Evolutionary conservation across 2,888 invertebrate species (phyloP).

Genomic region (Osmoderma eremita): DNA sequence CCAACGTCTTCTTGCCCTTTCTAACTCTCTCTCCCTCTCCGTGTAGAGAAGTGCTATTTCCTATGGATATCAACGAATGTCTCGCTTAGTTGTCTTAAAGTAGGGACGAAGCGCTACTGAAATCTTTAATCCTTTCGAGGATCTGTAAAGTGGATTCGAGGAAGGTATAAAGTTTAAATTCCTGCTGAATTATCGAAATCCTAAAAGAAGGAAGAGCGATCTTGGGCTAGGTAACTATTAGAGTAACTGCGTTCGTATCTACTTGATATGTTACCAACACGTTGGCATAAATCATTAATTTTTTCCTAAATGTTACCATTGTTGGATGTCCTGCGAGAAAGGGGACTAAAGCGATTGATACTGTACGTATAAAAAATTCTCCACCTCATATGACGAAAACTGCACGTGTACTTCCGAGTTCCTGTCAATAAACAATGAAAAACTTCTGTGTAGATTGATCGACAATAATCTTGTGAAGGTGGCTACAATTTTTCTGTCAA

Average conservation of each 20-base stretch:
- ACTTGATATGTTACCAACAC: no score
- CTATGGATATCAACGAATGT: slow-evolving; percentile 41
- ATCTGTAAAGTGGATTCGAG: slow-evolving; percentile 7
- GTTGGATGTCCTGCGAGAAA: no score
- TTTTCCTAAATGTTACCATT: no score
- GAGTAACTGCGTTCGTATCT: background rate
- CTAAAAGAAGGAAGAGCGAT: slow-evolving; percentile 2
- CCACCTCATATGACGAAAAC: no score
- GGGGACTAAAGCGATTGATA: no score
- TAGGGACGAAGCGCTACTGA: background rate
- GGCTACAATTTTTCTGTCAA: no score
- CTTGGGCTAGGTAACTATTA: background rate
- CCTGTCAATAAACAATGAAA: no score
- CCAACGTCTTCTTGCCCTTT: slow-evolving; percentile 12
- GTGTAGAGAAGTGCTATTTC: slow-evolving; percentile 35
- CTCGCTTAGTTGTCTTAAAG: slow-evolving; percentile 36
- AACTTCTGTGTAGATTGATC: no score
- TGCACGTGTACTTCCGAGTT: no score
- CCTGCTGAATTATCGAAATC: slow-evolving; percentile 11
- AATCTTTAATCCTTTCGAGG: background rate
- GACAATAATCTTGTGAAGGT: no score
- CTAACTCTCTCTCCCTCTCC: slow-evolving; percentile 50
- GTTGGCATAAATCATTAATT: no score
- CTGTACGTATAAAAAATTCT: no score
- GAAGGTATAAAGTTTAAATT: background rate